Conservation (phyloP, 2,888 invertebrate species). For the Hirtodrosophila alboralis region DNA sequence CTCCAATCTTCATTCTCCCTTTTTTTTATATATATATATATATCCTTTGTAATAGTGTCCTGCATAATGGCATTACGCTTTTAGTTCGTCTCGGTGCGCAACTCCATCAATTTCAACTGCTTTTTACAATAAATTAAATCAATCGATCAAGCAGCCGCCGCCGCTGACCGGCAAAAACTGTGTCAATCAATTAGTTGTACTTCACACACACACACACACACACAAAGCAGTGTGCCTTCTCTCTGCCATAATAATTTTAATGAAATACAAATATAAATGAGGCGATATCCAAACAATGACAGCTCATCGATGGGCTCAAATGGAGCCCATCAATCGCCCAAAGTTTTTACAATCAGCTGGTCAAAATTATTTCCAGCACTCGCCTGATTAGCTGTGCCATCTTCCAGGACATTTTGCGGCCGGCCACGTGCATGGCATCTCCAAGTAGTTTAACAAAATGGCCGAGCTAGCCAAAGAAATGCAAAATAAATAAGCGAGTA, state of each 20-base stretch:
- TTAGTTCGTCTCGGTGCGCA: conserved; percentile 47
- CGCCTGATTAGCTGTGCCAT: conserved; percentile 68
- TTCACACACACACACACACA: conserved; percentile 13
- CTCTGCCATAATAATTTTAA: conserved; percentile 79
- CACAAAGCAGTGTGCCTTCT: no score
- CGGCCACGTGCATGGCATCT: conserved; percentile 65
- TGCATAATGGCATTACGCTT: conserved; percentile 74
- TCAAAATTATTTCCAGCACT: conserved; percentile 72
- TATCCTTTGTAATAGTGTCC: conserved; percentile 44
- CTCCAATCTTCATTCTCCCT: conserved; percentile 15
- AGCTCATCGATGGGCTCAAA: conserved; percentile 48
- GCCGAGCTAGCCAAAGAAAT: conserved; percentile 37
- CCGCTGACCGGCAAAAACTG: conserved; percentile 67
- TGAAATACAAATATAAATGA: conserved; percentile 78
- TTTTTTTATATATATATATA: no score
- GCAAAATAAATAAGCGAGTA: conserved; percentile 55
- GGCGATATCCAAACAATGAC: conserved; percentile 64
- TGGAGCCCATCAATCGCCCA: conserved; percentile 65
- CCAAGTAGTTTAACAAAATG: conserved; percentile 58
- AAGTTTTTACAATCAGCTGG: conserved; percentile 53
- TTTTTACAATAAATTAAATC: conserved; percentile 76
- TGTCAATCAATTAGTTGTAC: conserved; percentile 74
- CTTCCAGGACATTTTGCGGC: conserved; percentile 65
- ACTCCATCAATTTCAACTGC: conserved; percentile 76
- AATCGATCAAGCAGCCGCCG: conserved; percentile 70